Evolutionary conservation across 2,113 vertebrate species (phyloP), one percentile per base, ranked within the genome.

Genomic region (Pelobates fuscus): DNA sequence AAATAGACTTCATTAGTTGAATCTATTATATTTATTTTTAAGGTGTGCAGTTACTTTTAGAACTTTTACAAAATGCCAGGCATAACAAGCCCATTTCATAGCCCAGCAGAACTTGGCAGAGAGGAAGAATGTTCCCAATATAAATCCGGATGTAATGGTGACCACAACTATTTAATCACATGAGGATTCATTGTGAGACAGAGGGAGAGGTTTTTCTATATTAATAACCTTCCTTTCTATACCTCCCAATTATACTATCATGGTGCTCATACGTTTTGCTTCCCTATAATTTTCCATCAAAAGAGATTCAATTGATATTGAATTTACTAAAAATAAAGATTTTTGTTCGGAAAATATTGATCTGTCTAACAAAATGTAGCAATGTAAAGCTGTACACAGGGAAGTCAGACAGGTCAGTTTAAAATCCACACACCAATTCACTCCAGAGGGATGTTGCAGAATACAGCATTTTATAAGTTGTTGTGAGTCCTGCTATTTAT

Each of bases 71-170:
- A 32, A 5, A 30, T 14, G 32, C 10, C 49, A 37, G 29, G 64
- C 23, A 57, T 37, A 37, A 26, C 43, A 29, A 10, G 11, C 26
- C 37, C 20, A 18, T 23, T 59, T 20, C 17, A 67, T 58, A 27
- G n/a, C 57, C 43, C 14, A 52, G 25, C 17, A 52, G 65, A 23
- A 49, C 26, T 67, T 52, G 44, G 44, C 65, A 27, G 8, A n/a
- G 14, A 12, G 8, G 17, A 67, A 43, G 65, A 67, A 67, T 52
- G 65, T 74, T 7, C 23, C 43, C 32, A 27, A 46, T 44, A 29
- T 65, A 75, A 66, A 74, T 59, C 54, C 62, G 43, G 32, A 59
- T 44, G 27, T 76, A 21, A 26, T 41, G 60, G 8, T 23, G 18
- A 54, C 26, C 32, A 26, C n/a, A 57, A 74, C 21, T 18, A 24